phyloP scores from a whole-genome alignment of 2,888 invertebrate genomes.

The Biston stratarius region DNA sequence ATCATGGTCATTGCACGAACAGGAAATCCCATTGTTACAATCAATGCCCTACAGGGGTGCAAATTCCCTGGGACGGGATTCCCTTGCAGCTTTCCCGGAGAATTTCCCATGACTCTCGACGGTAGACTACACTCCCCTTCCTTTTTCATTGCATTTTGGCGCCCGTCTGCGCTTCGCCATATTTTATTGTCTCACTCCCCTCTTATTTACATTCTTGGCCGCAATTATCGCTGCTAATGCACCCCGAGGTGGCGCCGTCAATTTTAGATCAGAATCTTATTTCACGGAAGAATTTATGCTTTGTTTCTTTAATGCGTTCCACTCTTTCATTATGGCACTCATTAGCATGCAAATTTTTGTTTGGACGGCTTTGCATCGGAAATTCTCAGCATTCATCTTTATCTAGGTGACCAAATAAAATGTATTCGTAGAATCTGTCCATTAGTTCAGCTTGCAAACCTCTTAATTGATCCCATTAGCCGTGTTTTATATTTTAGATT shows the following conservation, averaged over 20 bases:
- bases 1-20: conserved; percentile 46
- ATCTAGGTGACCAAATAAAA: conserved; percentile 30
- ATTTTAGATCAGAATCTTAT: conserved; percentile 45
- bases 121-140: conserved; percentile 57
- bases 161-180: conserved; percentile 61
- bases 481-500: conserved; percentile 43
- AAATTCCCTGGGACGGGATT: conserved; percentile 68
- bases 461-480: conserved; percentile 45
- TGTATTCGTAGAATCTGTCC: conserved; percentile 32
- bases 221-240: conserved; percentile 44
- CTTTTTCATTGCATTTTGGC: conserved; percentile 62
- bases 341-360: conserved; percentile 39
- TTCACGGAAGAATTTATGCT: conserved; percentile 42
- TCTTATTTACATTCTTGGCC: conserved; percentile 48
- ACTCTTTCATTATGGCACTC: conserved; percentile 34
- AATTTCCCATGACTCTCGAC: conserved; percentile 70
- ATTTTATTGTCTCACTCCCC: conserved; percentile 50
- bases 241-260: conserved; percentile 35
- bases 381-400: conserved; percentile 30
- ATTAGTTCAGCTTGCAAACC: conserved; percentile 36
- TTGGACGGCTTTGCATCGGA: conserved; percentile 23
- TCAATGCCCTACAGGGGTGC: conserved; percentile 66
- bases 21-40: conserved; percentile 72
- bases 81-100: conserved; percentile 76
- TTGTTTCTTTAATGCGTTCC: conserved; percentile 37